Base-by-base conservation (phyloP, 2,888 invertebrate species). In the Trichogramma dendrolimi region DNA sequence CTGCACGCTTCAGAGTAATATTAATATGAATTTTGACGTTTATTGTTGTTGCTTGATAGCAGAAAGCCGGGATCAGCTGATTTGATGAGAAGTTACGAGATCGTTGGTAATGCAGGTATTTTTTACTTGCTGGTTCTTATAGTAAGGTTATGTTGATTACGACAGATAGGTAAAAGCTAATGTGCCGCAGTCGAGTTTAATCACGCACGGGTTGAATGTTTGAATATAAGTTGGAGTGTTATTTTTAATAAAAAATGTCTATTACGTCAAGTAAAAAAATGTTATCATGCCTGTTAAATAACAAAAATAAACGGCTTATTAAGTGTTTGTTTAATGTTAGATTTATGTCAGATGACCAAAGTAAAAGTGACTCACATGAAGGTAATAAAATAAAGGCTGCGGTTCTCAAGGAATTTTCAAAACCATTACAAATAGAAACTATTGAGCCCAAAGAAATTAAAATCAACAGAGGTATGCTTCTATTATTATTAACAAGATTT, bases 371-470 rank as follows among this genome's bases (percentile, higher is more conserved):
- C n/a, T 46, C 8, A 40, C 58, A 52, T 43, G 69, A 68, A 46
- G 63, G 70, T 8, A 68, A 68, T 11, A 73, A 69, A 67, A 71
- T 76, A 57, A 71, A 72, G 62, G 83, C 84, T 6, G 86, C 85
- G 1, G 79, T 84, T 27, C 72, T 85, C 53, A 81, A 80, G 66
- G 77, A 82, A 66, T 73, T 81, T 53, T 80, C 79, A 2, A 75
- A 82, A 68, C 82, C 83, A 1, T 71, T 87, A n/a, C 72, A 76
- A 50, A 77, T 87, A 44, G 80, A 82, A 71, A 80, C 82, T 64
- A 46, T 79, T 7, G 76, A 81, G 55, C 68, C 75, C 76, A 5
- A 75, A 75, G 58, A 77, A 79, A 67, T 70, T 84, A 8, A 75
- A 80, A 59, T 72, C 81, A n/a, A 79, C 80, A 54, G 80, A 84